Conservation (phyloP, 2,113 vertebrate species). For the Tangachromis dhanisi region DNA sequence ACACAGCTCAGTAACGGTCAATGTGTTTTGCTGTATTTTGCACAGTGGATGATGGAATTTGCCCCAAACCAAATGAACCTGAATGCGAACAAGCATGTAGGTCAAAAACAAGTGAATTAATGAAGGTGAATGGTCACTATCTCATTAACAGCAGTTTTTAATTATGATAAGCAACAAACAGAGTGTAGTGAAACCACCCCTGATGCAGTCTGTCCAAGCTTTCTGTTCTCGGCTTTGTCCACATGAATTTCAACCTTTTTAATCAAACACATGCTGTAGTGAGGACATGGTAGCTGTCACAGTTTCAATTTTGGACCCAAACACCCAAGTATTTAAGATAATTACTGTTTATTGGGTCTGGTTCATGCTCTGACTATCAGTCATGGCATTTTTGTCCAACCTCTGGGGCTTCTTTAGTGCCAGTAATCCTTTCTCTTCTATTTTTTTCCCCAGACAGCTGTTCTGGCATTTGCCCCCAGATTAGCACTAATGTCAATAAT, state of each 20-base stretch:
- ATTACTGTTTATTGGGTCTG: conserved; percentile 31
- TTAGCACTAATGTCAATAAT: conserved; percentile 66
- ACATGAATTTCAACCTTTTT: neutral
- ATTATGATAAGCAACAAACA: neutral
- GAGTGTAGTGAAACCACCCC: neutral
- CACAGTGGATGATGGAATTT: neutral
- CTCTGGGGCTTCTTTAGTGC: conserved; percentile 37
- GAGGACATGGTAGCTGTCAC: neutral
- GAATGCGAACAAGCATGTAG: neutral
- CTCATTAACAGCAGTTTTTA: conserved; percentile 2
- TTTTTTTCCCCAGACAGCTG: conserved; percentile 28
- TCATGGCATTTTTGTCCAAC: conserved; percentile 28
- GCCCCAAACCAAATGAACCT: neutral
- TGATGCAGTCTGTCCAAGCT: neutral
- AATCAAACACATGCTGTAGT: neutral
- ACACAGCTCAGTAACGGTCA: neutral
- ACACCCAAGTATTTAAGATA: conserved; percentile 31
- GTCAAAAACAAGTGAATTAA: neutral
- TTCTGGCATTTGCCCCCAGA: conserved; percentile 55
- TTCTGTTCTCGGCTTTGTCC: neutral
- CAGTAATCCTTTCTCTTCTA: conserved; percentile 35
- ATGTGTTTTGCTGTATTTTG: neutral
- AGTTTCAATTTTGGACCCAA: conserved; percentile 3
- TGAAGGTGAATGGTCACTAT: neutral
- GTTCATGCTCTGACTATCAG: conserved; percentile 38